phyloP scores from a whole-genome alignment of 2,888 invertebrate genomes.

The Seira musarum region DNA sequence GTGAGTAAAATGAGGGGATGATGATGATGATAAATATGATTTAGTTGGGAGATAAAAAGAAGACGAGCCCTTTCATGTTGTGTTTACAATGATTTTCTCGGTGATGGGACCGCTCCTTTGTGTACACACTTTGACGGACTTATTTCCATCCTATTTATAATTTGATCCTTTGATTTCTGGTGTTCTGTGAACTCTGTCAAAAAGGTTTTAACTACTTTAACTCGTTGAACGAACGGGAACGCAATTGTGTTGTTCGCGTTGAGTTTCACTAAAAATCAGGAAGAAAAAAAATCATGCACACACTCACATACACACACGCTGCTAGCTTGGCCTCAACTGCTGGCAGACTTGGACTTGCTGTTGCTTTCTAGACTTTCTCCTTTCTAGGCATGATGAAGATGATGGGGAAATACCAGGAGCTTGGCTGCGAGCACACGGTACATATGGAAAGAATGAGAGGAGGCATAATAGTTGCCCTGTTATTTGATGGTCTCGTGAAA shows the following conservation, averaged over 20 bases:
- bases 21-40: not conserved
- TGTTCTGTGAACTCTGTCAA: not conserved
- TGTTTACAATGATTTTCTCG: not conserved
- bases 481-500: conserved; percentile 20
- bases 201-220: conserved; percentile 4
- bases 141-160: not conserved
- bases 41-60: no score
- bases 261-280: conserved; percentile 18
- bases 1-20: not conserved
- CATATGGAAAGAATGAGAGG: conserved; percentile 18
- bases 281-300: conserved; percentile 16
- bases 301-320: conserved; percentile 23
- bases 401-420: conserved; percentile 13
- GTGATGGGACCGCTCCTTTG: not conserved
- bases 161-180: conserved; percentile 10
- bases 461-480: conserved; percentile 23
- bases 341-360: conserved; percentile 28
- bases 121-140: conserved; percentile 11
- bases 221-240: not conserved
- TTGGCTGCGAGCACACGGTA: conserved; percentile 11
- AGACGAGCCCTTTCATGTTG: no score
- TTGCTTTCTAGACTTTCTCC: conserved; percentile 32
- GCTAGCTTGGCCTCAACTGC: conserved; percentile 37
- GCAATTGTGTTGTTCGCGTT: not conserved
- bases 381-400: conserved; percentile 13